These are phyloP conservation scores for Falco berigora DNA, from an alignment of 2,797 vertebrate genomes.

Conservation along the genomic window DNA sequence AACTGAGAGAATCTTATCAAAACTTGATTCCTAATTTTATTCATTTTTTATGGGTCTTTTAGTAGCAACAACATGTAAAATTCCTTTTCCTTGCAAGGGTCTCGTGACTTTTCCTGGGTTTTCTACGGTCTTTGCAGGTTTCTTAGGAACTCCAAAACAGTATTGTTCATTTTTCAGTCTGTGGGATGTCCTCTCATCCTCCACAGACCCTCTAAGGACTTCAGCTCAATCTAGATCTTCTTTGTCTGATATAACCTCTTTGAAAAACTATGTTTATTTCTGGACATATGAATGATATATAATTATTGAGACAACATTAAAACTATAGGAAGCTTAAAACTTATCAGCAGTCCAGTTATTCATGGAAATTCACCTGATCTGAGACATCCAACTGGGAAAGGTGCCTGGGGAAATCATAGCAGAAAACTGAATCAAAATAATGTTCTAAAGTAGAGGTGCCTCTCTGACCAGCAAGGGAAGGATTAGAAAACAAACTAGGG, in stretches of 20 bases:
- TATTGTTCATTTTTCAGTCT: not conserved
- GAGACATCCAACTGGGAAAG: not conserved
- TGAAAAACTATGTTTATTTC: not conserved
- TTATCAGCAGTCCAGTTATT: not conserved
- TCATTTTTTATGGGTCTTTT: not conserved
- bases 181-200: not conserved
- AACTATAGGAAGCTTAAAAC: not conserved
- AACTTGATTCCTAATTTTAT: not conserved
- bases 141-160: not conserved
- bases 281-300: not conserved
- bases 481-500: not conserved
- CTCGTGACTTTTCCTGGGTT: not conserved
- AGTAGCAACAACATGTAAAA: not conserved
- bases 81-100: not conserved
- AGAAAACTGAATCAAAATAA: not conserved
- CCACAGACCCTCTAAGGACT: not conserved
- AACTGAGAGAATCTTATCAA: not conserved
- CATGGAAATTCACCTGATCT: not conserved
- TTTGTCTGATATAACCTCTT: not conserved
- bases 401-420: not conserved
- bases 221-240: not conserved
- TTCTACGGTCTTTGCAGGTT: not conserved
- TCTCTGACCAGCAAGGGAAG: not conserved
- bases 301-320: not conserved
- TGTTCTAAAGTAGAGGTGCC: not conserved